These are phyloP conservation scores for Morone saxatilis DNA, from an alignment of 2,113 vertebrate species.

Conservation along the genomic window DNA sequence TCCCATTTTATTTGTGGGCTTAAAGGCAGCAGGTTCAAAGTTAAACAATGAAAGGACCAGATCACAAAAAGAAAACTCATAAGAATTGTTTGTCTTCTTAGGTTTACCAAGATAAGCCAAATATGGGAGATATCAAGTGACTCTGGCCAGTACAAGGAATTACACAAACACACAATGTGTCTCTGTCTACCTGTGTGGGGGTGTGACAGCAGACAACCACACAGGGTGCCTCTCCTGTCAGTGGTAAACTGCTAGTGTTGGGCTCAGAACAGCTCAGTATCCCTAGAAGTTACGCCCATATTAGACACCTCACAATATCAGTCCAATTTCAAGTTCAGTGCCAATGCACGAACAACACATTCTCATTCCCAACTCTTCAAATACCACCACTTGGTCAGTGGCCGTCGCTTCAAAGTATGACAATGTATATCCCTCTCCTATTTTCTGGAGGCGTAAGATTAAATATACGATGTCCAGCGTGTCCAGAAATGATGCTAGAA, in stretches of 20 bases:
- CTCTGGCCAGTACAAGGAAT: not conserved
- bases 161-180: not conserved
- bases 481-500: too few species aligned
- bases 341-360: not conserved
- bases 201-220: not conserved
- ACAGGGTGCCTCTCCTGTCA: not conserved
- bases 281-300: not conserved
- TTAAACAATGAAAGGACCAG: not conserved
- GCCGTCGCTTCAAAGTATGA: too few species aligned
- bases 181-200: not conserved
- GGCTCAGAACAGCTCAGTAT: not conserved
- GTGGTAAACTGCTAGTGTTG: not conserved
- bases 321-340: not conserved
- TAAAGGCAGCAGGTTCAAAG: slow-evolving; percentile 3
- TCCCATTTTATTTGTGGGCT: not conserved
- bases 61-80: slow-evolving; percentile 6
- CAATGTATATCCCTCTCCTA: too few species aligned
- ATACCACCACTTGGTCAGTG: too few species aligned
- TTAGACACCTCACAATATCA: not conserved
- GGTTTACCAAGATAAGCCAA: not conserved
- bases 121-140: not conserved
- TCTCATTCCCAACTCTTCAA: too few species aligned
- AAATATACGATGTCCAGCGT: too few species aligned
- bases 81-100: not conserved
- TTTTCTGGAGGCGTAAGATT: too few species aligned